Percentiles rank a stretch among this genome's conserved stretches.
phyloP scores from a whole-genome alignment of 2,797 vertebrate genomes.

The Mycteria americana region DNA sequence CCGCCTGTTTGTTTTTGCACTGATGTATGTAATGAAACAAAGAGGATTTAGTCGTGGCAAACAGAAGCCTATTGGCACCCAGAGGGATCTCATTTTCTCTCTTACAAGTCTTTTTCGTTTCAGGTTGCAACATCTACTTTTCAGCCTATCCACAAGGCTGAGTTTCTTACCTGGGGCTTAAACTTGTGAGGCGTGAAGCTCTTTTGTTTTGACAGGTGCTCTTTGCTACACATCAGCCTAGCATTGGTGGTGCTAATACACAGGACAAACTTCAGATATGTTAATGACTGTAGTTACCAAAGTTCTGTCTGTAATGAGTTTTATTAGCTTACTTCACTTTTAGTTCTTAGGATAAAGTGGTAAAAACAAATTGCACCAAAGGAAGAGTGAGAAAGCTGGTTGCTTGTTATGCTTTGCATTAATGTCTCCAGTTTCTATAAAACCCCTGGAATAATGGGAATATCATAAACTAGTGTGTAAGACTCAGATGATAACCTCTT shows the following conservation, averaged over 20 bases:
- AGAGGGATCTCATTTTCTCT: slow-evolving; percentile 80
- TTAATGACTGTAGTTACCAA: slow-evolving; percentile 68
- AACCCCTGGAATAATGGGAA: not conserved
- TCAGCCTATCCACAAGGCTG: slow-evolving; percentile 64
- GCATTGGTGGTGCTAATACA: slow-evolving; percentile 59
- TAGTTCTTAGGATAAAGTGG: slow-evolving; percentile 45
- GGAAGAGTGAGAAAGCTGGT: slow-evolving; percentile 12
- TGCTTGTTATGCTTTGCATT: not conserved
- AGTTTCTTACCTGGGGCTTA: slow-evolving; percentile 82
- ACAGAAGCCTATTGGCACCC: slow-evolving; percentile 77
- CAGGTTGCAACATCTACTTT: slow-evolving; percentile 76
- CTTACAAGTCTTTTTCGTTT: slow-evolving; percentile 68
- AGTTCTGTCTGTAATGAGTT: slow-evolving; percentile 64
- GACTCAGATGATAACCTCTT: not conserved
- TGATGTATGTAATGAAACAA: slow-evolving; percentile 82
- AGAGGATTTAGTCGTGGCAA: slow-evolving; percentile 82
- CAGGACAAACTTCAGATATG: slow-evolving; percentile 62
- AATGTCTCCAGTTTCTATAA: not conserved
- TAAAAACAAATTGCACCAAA: slow-evolving; percentile 58
- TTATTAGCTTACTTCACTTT: slow-evolving; percentile 64
- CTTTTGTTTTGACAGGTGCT: slow-evolving; percentile 86
- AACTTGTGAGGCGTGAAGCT: slow-evolving; percentile 77
- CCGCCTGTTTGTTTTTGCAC: slow-evolving; percentile 80
- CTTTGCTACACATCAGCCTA: slow-evolving; percentile 72
- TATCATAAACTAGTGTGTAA: not conserved